Evolutionary conservation across 2,888 invertebrate species (phyloP).

Genomic region (Drosophila setosimentum): DNA sequence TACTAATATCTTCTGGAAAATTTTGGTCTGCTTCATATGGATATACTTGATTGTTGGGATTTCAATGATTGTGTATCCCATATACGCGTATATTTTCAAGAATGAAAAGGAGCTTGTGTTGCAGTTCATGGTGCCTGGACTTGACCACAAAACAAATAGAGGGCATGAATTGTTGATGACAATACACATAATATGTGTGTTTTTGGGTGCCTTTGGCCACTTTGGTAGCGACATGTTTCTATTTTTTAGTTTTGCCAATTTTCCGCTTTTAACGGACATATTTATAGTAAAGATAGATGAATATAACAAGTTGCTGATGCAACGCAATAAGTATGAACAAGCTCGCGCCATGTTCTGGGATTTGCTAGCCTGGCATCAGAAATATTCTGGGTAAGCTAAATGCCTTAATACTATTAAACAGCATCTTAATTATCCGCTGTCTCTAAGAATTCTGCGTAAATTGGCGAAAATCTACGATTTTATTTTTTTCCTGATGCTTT

Average conservation of each 20-base stretch:
- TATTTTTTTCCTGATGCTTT: constrained; percentile 66
- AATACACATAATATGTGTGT: constrained; percentile 41
- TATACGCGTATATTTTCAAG: constrained; percentile 30
- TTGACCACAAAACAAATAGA: constrained; percentile 48
- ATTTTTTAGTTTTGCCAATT: constrained; percentile 63
- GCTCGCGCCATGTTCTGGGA: constrained; percentile 44
- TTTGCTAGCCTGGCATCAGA: constrained; percentile 70
- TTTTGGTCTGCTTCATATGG: constrained; percentile 41
- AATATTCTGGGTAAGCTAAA: constrained; percentile 59
- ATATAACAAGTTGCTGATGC: constrained; percentile 50
- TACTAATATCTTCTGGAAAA: constrained; percentile 30
- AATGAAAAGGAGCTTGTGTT: constrained; percentile 56
- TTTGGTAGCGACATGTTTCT: constrained; percentile 73
- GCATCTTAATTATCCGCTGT: neutral
- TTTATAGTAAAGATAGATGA: constrained; percentile 61
- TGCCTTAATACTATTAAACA: no score
- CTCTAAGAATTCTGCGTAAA: constrained; percentile 43
- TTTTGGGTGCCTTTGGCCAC: constrained; percentile 70
- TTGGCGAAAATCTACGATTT: constrained; percentile 54
- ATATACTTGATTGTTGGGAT: constrained; percentile 14
- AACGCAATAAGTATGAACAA: constrained; percentile 10
- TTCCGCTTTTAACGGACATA: constrained; percentile 71
- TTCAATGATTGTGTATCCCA: constrained; percentile 43
- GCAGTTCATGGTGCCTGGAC: constrained; percentile 68
- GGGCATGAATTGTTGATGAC: constrained; percentile 48